Base-by-base conservation (phyloP, 2,113 vertebrate genomes). In the Astatoreochromis straeleni region DNA sequence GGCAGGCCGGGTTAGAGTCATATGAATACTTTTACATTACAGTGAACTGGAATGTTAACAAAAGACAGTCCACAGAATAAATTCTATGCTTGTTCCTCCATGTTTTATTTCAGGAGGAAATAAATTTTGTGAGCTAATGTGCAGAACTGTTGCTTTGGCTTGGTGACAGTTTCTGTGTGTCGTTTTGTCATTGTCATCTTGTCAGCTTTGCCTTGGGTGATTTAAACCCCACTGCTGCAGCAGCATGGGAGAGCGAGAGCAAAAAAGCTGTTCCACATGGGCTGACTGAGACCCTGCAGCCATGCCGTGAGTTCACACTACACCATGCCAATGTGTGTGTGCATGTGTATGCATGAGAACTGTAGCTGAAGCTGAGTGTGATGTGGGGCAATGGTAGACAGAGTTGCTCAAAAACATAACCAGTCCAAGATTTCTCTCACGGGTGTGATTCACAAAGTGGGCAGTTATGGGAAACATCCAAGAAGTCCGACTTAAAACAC, bases 11-110 rank as follows among this genome's bases (percentile, higher is more conserved):
- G 75, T 65, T 80, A 24, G 65, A 94, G 91, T 93, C 93, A 88
- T 92, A 92, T 89, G 92, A 93, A 94, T 85, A 87, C 91, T 94
- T 94, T 92, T 90, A 90, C 93, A 91, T 93, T 91, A 94, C 87
- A 88, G 12, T 89, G 73, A 93, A 88, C 87, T 94, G 93, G 90
- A 94, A 95, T 94, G 93, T 92, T 92, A 93, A 92, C 87, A 86
- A 65, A 91, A 91, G 90, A 78, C 80, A 80, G 35, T 92, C 70
- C 51, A 35, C 29, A 29, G 49, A 70, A 88, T 68, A 54, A 57
- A 80, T 88, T 81, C 80, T 78, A 60, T 12, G 21, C 73, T 53
- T 73, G 51, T 49, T 81, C n/a, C 45, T 81, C 19, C 3, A 7
- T 49, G 70, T 81, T 90, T 85, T 80, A n/a, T 47, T 78, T 83